Base-by-base conservation (phyloP, 64 coral and sea anemone species). In the Montipora sp. region DNA sequence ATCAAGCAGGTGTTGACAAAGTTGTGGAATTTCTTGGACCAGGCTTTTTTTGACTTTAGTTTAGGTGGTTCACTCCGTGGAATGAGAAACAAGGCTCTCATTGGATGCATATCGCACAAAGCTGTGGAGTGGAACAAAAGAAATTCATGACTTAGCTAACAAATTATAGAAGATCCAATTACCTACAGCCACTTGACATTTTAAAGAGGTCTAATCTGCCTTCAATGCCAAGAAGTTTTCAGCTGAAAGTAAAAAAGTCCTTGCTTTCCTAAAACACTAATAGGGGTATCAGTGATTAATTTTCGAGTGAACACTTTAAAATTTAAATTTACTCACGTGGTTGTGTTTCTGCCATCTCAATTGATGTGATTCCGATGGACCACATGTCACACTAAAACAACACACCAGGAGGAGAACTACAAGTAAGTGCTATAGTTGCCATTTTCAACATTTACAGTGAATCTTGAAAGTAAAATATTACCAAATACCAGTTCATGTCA, bases 61-160 rank as follows among this genome's bases (percentile, higher is more conserved):
- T 69, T 84, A 9, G 97, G 97, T 13, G 97, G 97, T 24, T 98
- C 97, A 87, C 97, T 98, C 79, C 94, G 92, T 76, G 97, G 97
- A 5, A 98, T 98, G 27, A 98, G 87, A 80, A 98, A 98, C 68
- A 98, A 81, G 0, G 97, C 97, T 83, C 97, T 90, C 94, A 98
- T 98, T 11, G 97, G 97, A 94, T 98, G 97, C 97, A 98, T 98
- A 51, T 98, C 97, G 87, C 97, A 96, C 10, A 98, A 49, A 59
- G 97, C 97, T 98, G 71, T 60, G 75, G 7, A 47, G 45, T 14
- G 43, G 15, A 77, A 5, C 36, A 36, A 36, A 36, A 36, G 36
- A 36, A 36, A 36, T 36, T 36, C 0, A 36, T 36, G 2, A 36
- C 36, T 36, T 36, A 36, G 36, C 36, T 36, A 36, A 36, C 36